Percentiles rank a stretch among this genome's conserved stretches.
Evolutionary conservation across 2,113 vertebrate species (phyloP).

Genomic region (Ageneiosus marmoratus): DNA sequence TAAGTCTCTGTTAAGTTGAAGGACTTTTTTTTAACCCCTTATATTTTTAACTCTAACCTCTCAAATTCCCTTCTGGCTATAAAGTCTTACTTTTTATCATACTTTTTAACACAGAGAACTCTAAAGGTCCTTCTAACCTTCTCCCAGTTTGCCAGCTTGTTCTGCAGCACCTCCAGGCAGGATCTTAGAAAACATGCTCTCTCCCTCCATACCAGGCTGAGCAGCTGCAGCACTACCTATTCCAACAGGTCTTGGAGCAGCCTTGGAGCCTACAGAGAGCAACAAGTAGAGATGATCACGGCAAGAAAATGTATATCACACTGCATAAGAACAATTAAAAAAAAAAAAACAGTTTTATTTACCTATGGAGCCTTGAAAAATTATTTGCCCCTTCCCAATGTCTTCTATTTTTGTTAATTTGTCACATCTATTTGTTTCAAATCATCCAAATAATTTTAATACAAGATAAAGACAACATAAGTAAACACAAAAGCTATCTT

Average conservation of each 20-base stretch:
- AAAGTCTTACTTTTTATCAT: background rate
- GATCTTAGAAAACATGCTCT: constrained; percentile 91
- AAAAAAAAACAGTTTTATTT: background rate
- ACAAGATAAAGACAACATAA: too few relatives aligned
- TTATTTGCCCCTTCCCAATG: too few relatives aligned
- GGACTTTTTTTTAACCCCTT: too few relatives aligned
- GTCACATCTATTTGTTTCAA: too few relatives aligned
- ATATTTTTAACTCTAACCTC: too few relatives aligned
- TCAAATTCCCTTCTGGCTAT: background rate
- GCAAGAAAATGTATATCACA: background rate
- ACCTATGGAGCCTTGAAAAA: too few relatives aligned
- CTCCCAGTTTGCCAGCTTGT: constrained; percentile 96
- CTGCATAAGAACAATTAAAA: background rate
- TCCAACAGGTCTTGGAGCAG: constrained; percentile 72
- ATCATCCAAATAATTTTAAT: too few relatives aligned
- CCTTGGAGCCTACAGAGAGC: constrained; percentile 78
- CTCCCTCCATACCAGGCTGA: constrained; percentile 84
- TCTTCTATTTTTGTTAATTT: too few relatives aligned
- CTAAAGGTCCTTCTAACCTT: constrained; percentile 74
- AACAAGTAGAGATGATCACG: background rate
- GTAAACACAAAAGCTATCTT: too few relatives aligned
- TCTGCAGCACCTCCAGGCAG: constrained; percentile 91
- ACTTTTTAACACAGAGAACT: background rate
- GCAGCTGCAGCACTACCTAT: constrained; percentile 73
- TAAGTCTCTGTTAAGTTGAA: too few relatives aligned